Base-by-base conservation (phyloP, 2,888 invertebrate genomes). In the Leucania comma region DNA sequence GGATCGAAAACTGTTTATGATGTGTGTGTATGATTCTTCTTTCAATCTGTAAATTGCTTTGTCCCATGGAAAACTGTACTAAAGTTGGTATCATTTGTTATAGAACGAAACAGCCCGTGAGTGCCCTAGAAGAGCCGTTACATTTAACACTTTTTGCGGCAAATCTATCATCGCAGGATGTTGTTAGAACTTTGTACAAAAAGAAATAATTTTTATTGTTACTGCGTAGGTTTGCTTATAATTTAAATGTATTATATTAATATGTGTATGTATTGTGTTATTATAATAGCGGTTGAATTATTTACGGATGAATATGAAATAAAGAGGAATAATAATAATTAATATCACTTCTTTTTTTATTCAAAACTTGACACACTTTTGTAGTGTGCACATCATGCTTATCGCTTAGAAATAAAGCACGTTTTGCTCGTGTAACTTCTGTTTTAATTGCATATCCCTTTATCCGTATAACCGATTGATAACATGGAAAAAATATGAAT, bases 121-220 rank as follows among this genome's bases (percentile, higher is more conserved):
- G 86, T 62, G 75, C 78, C 4, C 63, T 89, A 24, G 87, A 89
- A 67, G 91, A 93, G 24, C 90, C 93, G 6, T 73, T 93, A 26
- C 88, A 91, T 67, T 69, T 92, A 65, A 92, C 91, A 22, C 80
- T 94, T 42, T 88, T 92, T 24, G 88, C 92, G 3, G 91, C 92
- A 6, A 93, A 93, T 80, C 71, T 91, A 32, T 89, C 93, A 14
- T 89, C 91, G 0, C 81, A 87, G 38, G 91, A 92, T 75, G 80
- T 91, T 66, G 81, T 90, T 35, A 89, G 83, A 81, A 90, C 90
- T 6, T 82, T 91, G 14, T 90, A 86, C 67, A 80, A 77, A 42
- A 42, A 77, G 48, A 22, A 69, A 73, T 68, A 58, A 58, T 29
- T 53, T 5, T 22, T 4, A 12, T 26, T 5, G 20, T 20, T n/a